Conservation (phyloP, 92 coral and sea anemone species). For the Blastomussa wellsi region DNA sequence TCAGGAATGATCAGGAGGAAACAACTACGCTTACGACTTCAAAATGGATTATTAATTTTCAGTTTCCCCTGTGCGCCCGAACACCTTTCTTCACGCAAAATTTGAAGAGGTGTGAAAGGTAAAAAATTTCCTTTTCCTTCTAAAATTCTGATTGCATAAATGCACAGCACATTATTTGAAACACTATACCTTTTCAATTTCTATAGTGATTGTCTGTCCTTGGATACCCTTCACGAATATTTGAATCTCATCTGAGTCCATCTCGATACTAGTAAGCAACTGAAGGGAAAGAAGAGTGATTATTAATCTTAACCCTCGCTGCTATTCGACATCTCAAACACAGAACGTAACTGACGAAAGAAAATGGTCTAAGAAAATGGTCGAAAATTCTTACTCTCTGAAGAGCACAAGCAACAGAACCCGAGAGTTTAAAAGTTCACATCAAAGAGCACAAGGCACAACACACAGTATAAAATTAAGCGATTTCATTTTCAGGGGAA, state of each 20-base stretch:
- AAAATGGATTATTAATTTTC: no score
- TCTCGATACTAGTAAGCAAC: not conserved
- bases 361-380: no score
- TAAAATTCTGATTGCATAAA: no score
- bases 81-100: no score
- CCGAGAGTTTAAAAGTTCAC: not conserved
- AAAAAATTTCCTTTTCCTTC: no score
- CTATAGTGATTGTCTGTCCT: not conserved
- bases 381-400: not conserved
- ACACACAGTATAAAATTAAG: not conserved
- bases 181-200: not conserved
- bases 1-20: no score
- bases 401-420: not conserved
- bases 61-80: no score
- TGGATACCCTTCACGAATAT: slow-evolving; percentile 16
- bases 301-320: not conserved
- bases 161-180: no score
- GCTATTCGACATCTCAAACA: not conserved
- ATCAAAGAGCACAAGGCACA: not conserved
- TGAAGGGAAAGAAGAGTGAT: not conserved
- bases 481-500: not conserved
- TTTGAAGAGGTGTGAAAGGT: no score
- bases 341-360: no score
- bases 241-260: not conserved
- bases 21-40: no score